phyloP scores from a whole-genome alignment of 2,888 invertebrate species.

The Liposcelis brunnea region DNA sequence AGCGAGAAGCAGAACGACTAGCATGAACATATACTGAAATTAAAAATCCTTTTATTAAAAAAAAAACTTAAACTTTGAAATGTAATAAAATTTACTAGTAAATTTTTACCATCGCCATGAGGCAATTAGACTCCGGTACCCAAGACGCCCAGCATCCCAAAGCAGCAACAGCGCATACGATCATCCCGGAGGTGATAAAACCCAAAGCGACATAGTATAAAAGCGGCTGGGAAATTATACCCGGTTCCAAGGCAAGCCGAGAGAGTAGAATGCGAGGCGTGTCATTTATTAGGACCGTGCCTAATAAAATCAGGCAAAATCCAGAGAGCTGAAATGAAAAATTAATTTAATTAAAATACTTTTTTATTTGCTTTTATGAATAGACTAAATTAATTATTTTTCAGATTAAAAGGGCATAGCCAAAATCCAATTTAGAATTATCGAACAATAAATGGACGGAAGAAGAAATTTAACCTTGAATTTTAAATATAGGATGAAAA shows the following conservation, averaged over 20 bases:
- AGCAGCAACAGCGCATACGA: constrained; percentile 48
- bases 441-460: too few species aligned
- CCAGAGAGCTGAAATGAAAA: constrained; percentile 46
- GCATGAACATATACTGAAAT: constrained; percentile 50
- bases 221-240: constrained; percentile 47
- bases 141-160: constrained; percentile 71
- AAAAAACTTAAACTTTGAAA: neutral
- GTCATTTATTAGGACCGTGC: constrained; percentile 55
- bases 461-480: too few species aligned
- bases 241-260: constrained; percentile 42
- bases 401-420: too few species aligned
- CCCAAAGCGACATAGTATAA: constrained; percentile 60
- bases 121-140: constrained; percentile 46
- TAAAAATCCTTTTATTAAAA: constrained; percentile 12
- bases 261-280: constrained; percentile 52
- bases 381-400: too few species aligned
- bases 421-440: too few species aligned
- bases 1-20: constrained; percentile 45
- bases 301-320: constrained; percentile 48
- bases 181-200: constrained; percentile 47
- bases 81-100: neutral
- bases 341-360: constrained; percentile 1
- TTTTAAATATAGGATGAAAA: too few species aligned
- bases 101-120: constrained; percentile 46
- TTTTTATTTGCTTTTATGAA: too few species aligned